A percentile compares a stretch with the other conserved stretches of the same genome.
Evolutionary conservation across 2,113 vertebrate species (phyloP).

Genomic region (Myotis yumanensis): DNA sequence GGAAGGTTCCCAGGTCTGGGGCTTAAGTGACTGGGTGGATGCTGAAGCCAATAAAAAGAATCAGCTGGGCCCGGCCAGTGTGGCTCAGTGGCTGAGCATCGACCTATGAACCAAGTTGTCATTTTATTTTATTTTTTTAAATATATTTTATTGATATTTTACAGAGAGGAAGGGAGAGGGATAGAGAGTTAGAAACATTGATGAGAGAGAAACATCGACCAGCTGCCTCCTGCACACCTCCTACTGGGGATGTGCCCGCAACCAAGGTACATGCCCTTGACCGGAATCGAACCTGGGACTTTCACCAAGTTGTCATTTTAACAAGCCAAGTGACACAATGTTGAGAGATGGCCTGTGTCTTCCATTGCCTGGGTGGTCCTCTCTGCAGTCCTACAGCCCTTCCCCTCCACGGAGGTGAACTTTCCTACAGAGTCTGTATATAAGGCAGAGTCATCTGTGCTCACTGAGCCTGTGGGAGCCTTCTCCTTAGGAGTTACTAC

Average conservation of each 20-base stretch:
- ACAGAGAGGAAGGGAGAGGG: too few species aligned
- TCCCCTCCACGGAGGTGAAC: slow-evolving; percentile 23
- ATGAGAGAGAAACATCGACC: too few species aligned
- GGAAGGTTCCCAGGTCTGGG: neutral
- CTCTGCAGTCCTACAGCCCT: slow-evolving; percentile 42
- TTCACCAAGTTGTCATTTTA: neutral
- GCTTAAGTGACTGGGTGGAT: neutral
- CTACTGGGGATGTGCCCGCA: too few species aligned
- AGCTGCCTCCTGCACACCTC: too few species aligned
- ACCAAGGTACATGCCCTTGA: too few species aligned
- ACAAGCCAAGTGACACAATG: slow-evolving; percentile 15
- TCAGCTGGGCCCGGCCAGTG: too few species aligned
- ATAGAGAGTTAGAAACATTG: too few species aligned
- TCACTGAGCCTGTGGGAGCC: slow-evolving; percentile 31
- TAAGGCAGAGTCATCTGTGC: slow-evolving; percentile 34
- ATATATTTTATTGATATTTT: too few species aligned
- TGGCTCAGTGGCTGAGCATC: too few species aligned
- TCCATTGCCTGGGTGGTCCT: slow-evolving; percentile 47
- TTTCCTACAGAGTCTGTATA: slow-evolving; percentile 23
- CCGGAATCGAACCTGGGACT: too few species aligned
- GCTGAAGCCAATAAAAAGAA: neutral
- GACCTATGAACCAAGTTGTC: too few species aligned
- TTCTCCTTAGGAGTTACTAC: slow-evolving; percentile 13
- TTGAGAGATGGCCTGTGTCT: neutral
- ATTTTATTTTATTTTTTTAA: neutral